Percentiles rank a stretch among this genome's conserved stretches.
Conservation (phyloP, 1,140 invertebrate genomes). For the Aradophagus sp. region DNA sequence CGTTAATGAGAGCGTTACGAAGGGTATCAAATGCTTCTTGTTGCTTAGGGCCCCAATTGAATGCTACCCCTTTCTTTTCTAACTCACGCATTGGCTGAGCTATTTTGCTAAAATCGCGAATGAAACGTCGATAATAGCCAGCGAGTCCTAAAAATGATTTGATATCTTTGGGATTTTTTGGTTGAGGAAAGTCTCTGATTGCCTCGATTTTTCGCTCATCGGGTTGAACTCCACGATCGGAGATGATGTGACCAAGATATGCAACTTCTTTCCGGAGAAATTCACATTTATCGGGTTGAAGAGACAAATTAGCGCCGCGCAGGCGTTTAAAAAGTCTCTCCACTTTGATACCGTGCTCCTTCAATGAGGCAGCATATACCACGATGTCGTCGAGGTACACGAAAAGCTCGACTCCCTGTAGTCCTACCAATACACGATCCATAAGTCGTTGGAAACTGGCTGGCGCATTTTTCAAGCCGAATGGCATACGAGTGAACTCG, state of each 20-base stretch:
- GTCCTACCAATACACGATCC: neutral
- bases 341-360: conserved; percentile 3
- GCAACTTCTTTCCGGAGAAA: conserved; percentile 5
- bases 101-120: conserved; percentile 6
- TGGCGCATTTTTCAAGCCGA: conserved; percentile 7
- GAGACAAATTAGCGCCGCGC: neutral
- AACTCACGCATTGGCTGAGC: conserved; percentile 3
- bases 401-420: conserved; percentile 5
- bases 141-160: conserved; percentile 13
- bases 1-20: too few relatives aligned
- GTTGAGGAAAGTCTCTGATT: neutral
- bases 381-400: conserved; percentile 11
- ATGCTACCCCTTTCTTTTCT: conserved; percentile 1
- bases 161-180: neutral
- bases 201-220: conserved; percentile 4
- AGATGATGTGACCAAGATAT: conserved; percentile 7
- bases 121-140: conserved; percentile 11
- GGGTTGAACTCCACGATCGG: conserved; percentile 2
- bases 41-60: conserved; percentile 4
- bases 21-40: conserved; percentile 2
- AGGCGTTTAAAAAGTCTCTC: conserved; percentile 3
- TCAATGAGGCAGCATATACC: conserved; percentile 1
- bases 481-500: conserved; percentile 5
- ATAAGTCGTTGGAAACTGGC: conserved; percentile 1
- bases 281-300: conserved; percentile 11